A percentile compares a stretch with the other conserved stretches of the same genome.
Evolutionary conservation across 2,888 invertebrate genomes (phyloP).

Genomic region (Erynnis tages): DNA sequence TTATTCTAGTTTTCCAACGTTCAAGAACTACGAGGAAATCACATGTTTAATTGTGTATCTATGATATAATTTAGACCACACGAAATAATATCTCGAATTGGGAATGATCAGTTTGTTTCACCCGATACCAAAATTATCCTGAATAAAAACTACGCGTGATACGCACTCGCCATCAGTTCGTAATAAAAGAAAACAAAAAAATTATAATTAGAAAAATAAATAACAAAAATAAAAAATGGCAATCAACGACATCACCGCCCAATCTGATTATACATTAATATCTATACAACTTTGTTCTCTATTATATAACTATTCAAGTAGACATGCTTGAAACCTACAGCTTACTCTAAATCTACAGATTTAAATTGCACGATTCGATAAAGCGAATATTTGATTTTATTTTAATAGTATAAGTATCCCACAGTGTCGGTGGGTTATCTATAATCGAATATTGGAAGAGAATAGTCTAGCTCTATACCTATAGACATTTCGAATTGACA

Average conservation of each 20-base stretch:
- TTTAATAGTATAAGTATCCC: slow-evolving; percentile 39
- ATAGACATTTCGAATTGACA: slow-evolving; percentile 28
- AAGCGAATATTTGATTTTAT: slow-evolving; percentile 66
- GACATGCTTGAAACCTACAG: slow-evolving; percentile 59
- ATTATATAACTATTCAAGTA: slow-evolving; percentile 43
- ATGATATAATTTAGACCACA: slow-evolving; percentile 6
- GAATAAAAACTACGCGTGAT: slow-evolving; percentile 22
- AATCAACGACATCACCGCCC: slow-evolving; percentile 49
- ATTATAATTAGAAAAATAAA: slow-evolving; percentile 75
- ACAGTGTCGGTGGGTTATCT: slow-evolving; percentile 46
- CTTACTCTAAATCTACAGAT: slow-evolving; percentile 63
- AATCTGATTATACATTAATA: slow-evolving; percentile 40
- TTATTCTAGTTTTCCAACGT: too few species aligned
- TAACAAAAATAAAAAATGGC: slow-evolving; percentile 72
- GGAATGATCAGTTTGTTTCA: slow-evolving; percentile 17
- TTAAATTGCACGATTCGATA: slow-evolving; percentile 79
- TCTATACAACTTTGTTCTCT: slow-evolving; percentile 54
- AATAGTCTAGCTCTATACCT: slow-evolving; percentile 23
- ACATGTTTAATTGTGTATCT: too few species aligned
- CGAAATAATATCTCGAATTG: slow-evolving; percentile 12
- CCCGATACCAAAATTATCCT: slow-evolving; percentile 1
- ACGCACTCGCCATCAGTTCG: slow-evolving; percentile 39
- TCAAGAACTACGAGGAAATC: too few species aligned
- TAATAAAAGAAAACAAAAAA: slow-evolving; percentile 57
- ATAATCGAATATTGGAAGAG: slow-evolving; percentile 34